These are phyloP conservation scores for Cheilosia vernalis DNA, from an alignment of 2,888 invertebrate genomes.

Conservation along the genomic window DNA sequence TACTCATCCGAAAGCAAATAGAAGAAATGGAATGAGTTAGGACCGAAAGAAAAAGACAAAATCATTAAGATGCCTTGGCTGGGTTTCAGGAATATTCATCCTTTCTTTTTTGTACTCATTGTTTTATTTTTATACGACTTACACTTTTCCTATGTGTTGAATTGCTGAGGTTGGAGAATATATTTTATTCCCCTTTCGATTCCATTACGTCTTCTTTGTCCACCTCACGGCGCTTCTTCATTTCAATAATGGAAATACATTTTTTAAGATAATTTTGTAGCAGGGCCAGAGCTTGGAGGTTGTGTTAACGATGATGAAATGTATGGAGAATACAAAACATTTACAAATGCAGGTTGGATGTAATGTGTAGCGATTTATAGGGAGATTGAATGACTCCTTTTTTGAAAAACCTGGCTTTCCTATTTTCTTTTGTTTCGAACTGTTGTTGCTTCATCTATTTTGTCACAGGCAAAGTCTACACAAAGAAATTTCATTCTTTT, in stretches of 20 bases:
- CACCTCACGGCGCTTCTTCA: slow-evolving; percentile 59
- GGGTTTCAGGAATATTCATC: slow-evolving; percentile 61
- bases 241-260: slow-evolving; percentile 72
- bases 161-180: slow-evolving; percentile 19
- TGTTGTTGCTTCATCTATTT: slow-evolving; percentile 56
- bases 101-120: slow-evolving; percentile 62
- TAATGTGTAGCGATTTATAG: slow-evolving; percentile 20
- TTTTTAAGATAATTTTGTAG: slow-evolving; percentile 66
- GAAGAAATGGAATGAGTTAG: slow-evolving; percentile 43
- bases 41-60: slow-evolving; percentile 62
- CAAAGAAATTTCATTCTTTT: slow-evolving; percentile 3
- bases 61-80: slow-evolving; percentile 72
- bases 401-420: slow-evolving; percentile 1
- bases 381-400: not conserved
- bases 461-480: too few species aligned
- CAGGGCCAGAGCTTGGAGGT: slow-evolving; percentile 33
- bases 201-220: slow-evolving; percentile 48
- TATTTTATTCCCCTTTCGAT: slow-evolving; percentile 40
- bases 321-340: slow-evolving; percentile 17
- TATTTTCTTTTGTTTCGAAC: slow-evolving; percentile 6
- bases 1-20: slow-evolving; percentile 62
- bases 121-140: slow-evolving; percentile 9
- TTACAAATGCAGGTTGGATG: slow-evolving; percentile 13
- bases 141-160: slow-evolving; percentile 21
- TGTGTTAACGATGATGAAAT: slow-evolving; percentile 38